Conservation (phyloP, 2,113 vertebrate genomes). For the Thunnus thynnus region DNA sequence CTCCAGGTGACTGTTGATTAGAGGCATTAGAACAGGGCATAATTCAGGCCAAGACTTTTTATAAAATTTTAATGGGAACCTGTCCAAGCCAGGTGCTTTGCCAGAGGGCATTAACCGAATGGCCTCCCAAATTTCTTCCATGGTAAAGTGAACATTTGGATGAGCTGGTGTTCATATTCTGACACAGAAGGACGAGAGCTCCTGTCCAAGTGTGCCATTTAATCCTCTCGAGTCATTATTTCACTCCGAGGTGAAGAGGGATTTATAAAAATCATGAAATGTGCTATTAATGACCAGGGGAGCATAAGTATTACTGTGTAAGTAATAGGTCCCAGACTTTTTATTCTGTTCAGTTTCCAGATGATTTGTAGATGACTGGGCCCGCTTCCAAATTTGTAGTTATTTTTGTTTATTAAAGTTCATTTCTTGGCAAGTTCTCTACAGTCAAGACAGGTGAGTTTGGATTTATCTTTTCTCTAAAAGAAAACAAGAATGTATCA, state of each 20-base stretch:
- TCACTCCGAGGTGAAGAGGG: constrained; percentile 21
- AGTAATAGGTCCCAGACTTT: constrained; percentile 5
- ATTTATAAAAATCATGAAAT: constrained; percentile 22
- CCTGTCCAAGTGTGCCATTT: constrained; percentile 47
- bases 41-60: constrained; percentile 39
- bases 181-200: constrained; percentile 45
- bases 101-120: constrained; percentile 55
- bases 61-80: constrained; percentile 54
- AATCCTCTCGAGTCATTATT: constrained; percentile 35
- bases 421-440: not conserved
- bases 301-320: not conserved
- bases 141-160: constrained; percentile 61
- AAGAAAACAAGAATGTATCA: no score
- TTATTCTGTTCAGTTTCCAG: constrained; percentile 14
- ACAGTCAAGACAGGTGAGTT: not conserved
- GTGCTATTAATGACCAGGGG: constrained; percentile 16
- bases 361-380: constrained; percentile 18
- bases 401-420: constrained; percentile 11
- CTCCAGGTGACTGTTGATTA: constrained; percentile 23
- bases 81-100: constrained; percentile 63
- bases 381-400: constrained; percentile 13
- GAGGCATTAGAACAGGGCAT: constrained; percentile 23
- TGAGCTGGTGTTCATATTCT: constrained; percentile 43
- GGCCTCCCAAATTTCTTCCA: constrained; percentile 34
- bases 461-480: not conserved